phyloP scores from a whole-genome alignment of 2,888 invertebrate genomes.

The Bruchidius siliquastri region DNA sequence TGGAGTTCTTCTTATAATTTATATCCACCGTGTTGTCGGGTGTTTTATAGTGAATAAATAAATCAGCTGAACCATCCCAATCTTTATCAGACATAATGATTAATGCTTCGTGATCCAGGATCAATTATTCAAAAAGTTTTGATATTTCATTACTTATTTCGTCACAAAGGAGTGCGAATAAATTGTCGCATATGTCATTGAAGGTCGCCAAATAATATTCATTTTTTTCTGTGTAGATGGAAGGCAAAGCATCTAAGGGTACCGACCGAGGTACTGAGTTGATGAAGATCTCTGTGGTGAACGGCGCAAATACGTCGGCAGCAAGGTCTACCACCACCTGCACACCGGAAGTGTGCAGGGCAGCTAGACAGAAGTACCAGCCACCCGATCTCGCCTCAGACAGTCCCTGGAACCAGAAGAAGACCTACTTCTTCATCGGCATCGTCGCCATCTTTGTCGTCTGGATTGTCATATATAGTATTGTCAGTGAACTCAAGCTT shows the following conservation, averaged over 20 bases:
- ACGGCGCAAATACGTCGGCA: constrained; percentile 17
- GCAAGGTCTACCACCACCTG: constrained; percentile 30
- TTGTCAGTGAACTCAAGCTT: constrained; percentile 35
- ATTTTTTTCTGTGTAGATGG: constrained; percentile 46
- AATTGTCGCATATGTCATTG: no score
- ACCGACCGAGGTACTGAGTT: constrained; percentile 39
- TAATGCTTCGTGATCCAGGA: no score
- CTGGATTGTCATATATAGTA: constrained; percentile 49
- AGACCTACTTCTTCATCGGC: constrained; percentile 49
- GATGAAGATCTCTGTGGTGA: constrained; percentile 31
- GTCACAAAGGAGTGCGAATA: no score
- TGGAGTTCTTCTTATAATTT: no score
- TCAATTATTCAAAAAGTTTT: no score
- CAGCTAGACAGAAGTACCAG: constrained; percentile 38
- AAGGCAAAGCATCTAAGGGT: constrained; percentile 42
- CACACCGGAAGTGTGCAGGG: constrained; percentile 42
- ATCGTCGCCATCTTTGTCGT: constrained; percentile 47
- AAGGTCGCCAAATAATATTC: no score
- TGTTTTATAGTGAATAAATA: no score
- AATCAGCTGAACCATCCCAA: no score
- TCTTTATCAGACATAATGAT: no score
- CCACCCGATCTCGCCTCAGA: constrained; percentile 45
- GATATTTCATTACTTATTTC: no score
- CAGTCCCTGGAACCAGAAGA: constrained; percentile 52
- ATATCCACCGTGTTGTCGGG: no score